phyloP scores from a whole-genome alignment of 2,888 invertebrate species.

The Catocala sponsa region DNA sequence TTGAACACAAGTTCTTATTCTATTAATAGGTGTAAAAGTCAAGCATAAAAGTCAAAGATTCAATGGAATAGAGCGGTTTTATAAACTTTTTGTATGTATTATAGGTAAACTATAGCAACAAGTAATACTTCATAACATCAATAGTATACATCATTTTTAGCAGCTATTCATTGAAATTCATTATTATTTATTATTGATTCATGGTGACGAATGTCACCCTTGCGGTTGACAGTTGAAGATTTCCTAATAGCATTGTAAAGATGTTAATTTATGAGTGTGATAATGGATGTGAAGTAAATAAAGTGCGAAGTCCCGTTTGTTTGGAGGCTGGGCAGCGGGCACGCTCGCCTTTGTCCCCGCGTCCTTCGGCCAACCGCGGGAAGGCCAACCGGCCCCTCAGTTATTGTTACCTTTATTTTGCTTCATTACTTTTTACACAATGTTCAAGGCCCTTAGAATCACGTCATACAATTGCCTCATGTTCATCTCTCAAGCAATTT shows the following conservation, averaged over 20 bases:
- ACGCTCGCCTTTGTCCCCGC: slow-evolving; percentile 71
- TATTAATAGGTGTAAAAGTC: too few species aligned
- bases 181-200: too few species aligned
- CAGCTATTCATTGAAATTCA: too few species aligned
- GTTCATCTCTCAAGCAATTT: too few species aligned
- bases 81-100: neutral
- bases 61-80: neutral
- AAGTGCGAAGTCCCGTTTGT: slow-evolving; percentile 66
- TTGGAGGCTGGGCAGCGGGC: slow-evolving; percentile 59
- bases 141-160: too few species aligned
- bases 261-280: slow-evolving; percentile 71
- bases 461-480: too few species aligned
- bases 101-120: too few species aligned
- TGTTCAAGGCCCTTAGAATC: slow-evolving; percentile 11
- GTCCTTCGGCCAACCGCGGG: slow-evolving; percentile 71
- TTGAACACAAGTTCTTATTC: neutral
- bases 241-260: slow-evolving; percentile 46
- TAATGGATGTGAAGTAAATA: slow-evolving; percentile 61
- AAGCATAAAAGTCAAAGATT: too few species aligned
- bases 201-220: neutral
- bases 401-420: slow-evolving; percentile 54
- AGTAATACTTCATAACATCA: too few species aligned
- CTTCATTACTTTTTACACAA: slow-evolving; percentile 36
- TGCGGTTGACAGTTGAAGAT: slow-evolving; percentile 5
- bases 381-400: slow-evolving; percentile 68